Evolutionary conservation across 2,888 invertebrate genomes (phyloP).

Genomic region (Apotomis capreana): DNA sequence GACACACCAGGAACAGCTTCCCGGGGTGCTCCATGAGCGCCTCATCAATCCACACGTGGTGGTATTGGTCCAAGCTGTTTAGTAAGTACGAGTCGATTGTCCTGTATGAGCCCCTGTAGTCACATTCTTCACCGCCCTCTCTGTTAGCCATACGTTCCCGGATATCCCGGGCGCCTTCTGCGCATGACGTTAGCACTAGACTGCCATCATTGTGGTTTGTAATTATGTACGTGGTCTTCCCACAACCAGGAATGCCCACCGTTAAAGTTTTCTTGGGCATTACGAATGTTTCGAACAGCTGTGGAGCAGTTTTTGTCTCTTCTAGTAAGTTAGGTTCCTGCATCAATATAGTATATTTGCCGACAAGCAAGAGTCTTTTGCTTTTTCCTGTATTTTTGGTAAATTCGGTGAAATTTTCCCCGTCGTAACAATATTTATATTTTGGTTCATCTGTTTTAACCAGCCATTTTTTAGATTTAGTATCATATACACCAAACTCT

Average conservation of each 20-base stretch:
- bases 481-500: constrained; percentile 38
- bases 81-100: constrained; percentile 38
- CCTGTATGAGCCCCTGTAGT: constrained; percentile 28
- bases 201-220: constrained; percentile 15
- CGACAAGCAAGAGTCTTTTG: constrained; percentile 33
- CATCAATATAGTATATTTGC: constrained; percentile 35
- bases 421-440: constrained; percentile 38
- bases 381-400: background rate
- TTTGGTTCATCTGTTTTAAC: constrained; percentile 18
- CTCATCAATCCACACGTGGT: constrained; percentile 35
- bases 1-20: constrained; percentile 34
- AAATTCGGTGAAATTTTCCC: constrained; percentile 26
- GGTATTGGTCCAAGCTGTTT: background rate
- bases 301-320: constrained; percentile 6
- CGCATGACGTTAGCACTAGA: constrained; percentile 34
- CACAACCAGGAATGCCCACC: constrained; percentile 37
- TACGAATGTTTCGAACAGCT: constrained; percentile 3
- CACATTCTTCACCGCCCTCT: background rate
- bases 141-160: constrained; percentile 25
- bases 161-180: constrained; percentile 39
- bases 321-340: constrained; percentile 35
- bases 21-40: constrained; percentile 40
- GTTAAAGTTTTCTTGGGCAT: constrained; percentile 25
- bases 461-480: constrained; percentile 13
- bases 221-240: constrained; percentile 35